Conservation (phyloP, 2,888 invertebrate genomes). For the Polydrusus cervinus region DNA sequence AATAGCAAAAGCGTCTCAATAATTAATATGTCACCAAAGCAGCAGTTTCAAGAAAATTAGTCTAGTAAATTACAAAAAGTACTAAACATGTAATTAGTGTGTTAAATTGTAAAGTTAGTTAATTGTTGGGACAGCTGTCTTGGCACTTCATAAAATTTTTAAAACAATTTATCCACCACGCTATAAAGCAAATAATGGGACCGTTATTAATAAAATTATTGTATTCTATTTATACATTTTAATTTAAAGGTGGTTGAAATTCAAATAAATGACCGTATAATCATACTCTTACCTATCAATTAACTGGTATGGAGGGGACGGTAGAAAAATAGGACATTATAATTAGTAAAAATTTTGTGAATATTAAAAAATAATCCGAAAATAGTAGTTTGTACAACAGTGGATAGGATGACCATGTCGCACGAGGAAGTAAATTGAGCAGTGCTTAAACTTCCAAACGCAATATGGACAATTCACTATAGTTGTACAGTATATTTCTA, state of each 20-base stretch:
- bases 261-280: background rate
- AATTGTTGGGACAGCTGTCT: slow-evolving; percentile 2
- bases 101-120: background rate
- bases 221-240: background rate
- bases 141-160: slow-evolving; percentile 6
- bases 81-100: background rate
- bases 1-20: background rate
- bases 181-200: background rate
- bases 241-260: background rate
- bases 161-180: background rate
- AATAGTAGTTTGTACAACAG: no score
- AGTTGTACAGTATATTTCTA: no score
- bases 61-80: background rate
- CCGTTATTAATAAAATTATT: background rate
- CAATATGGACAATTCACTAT: no score
- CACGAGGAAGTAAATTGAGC: no score
- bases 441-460: no score
- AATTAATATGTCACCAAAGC: background rate
- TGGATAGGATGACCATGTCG: no score
- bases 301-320: no score
- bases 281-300: no score
- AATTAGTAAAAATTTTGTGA: no score
- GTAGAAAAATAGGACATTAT: no score
- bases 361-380: no score
- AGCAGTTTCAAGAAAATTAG: background rate